Conservation (phyloP, 2,888 invertebrate genomes). For the Amorpha juglandis region DNA sequence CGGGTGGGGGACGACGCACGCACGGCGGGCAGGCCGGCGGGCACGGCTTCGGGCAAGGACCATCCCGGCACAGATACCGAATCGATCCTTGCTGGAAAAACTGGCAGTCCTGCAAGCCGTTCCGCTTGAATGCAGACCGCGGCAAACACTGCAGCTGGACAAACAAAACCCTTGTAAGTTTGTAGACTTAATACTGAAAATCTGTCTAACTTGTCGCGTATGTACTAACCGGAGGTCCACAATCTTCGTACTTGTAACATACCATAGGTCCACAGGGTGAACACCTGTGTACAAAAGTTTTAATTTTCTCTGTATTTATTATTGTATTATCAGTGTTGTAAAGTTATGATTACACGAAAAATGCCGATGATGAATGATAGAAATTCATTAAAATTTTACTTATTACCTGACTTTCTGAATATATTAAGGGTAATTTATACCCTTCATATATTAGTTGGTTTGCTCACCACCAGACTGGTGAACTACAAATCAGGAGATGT, state of each 20-base stretch:
- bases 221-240: conserved; percentile 74
- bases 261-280: conserved; percentile 79
- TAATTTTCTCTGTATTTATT: not conserved
- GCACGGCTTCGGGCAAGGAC: conserved; percentile 65
- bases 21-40: conserved; percentile 77
- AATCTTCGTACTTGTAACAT: conserved; percentile 82
- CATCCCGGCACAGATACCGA: conserved; percentile 76
- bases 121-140: conserved; percentile 81
- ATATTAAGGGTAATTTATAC: too few relatives aligned
- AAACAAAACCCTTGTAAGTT: conserved; percentile 21
- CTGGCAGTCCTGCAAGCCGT: conserved; percentile 80
- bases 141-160: conserved; percentile 78
- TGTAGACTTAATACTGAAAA: conserved; percentile 28
- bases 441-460: too few relatives aligned
- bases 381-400: too few relatives aligned
- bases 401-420: too few relatives aligned
- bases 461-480: too few relatives aligned
- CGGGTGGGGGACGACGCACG: conserved; percentile 75
- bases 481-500: too few relatives aligned
- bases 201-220: conserved; percentile 6
- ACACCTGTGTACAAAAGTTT: conserved; percentile 61
- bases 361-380: too few relatives aligned
- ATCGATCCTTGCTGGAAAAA: conserved; percentile 81
- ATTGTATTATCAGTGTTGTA: conserved; percentile 1
- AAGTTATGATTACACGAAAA: not conserved